Base-by-base conservation (phyloP, 2,888 invertebrate species). In the Drosophila incognita region DNA sequence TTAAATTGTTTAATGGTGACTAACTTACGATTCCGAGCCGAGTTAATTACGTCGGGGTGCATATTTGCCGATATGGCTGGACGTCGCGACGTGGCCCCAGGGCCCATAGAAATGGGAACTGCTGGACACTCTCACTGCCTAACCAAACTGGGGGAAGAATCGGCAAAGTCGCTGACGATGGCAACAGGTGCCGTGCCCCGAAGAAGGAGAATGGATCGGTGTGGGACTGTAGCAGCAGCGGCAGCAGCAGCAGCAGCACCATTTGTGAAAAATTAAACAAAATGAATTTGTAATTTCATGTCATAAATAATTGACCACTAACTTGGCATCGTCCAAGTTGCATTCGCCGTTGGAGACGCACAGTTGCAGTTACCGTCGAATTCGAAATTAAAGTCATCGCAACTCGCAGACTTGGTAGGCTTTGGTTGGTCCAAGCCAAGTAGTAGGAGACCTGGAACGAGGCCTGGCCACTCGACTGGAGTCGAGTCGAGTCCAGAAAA, bases 251-350 rank as follows among this genome's bases (percentile, higher is more conserved):
- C 67, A 67, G 59, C 42, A 58, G 33, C 53, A 72, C 38, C 68
- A 76, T 91, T 90, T 82, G 82, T 91, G 91, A 92, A 91, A 92
- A 91, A 92, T 91, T 91, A 84, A 90, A 88, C 92, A 91, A 92
- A 92, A 92, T 92, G 92, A 92, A 91, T 92, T 92, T 92, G 91
- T 92, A 92, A 92, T 92, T 92, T 92, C 89, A 91, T 90, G 92
- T 92, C 92, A 92, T 92, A 92, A 92, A 92, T 92, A 92, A 92
- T 92, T 92, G 91, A 85, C 81, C 90, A 82, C 90, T 92, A 89
- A 92, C 90, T 89, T 75, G 74, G 60, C 68, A 56, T 62, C 60
- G 33, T 58, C 60, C 75, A 61, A 58, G 69, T 66, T 69, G 49
- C 52, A 69, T 40, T 65, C 73, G 63, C 78, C 53, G 68, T 66